Percentiles rank a stretch among this genome's conserved stretches.
Evolutionary conservation across 2,113 vertebrate species (phyloP).

Genomic region (Syrrhaptes paradoxus): DNA sequence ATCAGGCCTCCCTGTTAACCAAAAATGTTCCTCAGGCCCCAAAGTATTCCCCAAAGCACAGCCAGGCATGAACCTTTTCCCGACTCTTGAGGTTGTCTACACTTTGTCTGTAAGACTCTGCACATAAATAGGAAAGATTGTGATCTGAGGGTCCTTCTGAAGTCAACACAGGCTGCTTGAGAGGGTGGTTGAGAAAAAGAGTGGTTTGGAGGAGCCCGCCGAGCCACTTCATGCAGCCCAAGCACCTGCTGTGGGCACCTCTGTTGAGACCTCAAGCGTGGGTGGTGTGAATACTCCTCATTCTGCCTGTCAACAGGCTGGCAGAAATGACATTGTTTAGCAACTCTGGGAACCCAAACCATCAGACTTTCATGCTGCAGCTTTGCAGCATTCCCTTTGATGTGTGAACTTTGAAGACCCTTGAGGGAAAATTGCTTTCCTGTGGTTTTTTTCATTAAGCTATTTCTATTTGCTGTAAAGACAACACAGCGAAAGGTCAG

Average conservation of each 20-base stretch:
- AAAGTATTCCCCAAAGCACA: neutral
- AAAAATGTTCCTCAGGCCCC: neutral
- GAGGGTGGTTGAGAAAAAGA: neutral
- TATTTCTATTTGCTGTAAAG: neutral
- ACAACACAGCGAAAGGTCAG: neutral
- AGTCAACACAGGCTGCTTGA: neutral
- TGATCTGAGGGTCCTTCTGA: neutral
- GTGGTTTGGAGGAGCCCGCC: neutral
- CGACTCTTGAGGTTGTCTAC: too few relatives aligned
- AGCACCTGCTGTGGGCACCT: neutral
- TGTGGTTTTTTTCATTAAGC: neutral
- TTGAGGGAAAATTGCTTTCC: neutral
- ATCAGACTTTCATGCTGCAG: neutral
- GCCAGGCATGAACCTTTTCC: neutral
- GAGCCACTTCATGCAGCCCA: neutral
- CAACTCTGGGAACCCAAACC: neutral
- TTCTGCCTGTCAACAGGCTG: neutral
- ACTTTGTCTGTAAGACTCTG: neutral
- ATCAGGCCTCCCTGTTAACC: neutral
- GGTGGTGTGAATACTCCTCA: neutral
- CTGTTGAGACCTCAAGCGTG: fast-evolving
- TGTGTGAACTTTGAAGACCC: neutral
- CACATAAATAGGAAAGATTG: neutral
- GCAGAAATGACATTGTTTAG: neutral
- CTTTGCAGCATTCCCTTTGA: neutral